Base-by-base conservation (phyloP, 2,888 invertebrate species). In the Fragum fragum region DNA sequence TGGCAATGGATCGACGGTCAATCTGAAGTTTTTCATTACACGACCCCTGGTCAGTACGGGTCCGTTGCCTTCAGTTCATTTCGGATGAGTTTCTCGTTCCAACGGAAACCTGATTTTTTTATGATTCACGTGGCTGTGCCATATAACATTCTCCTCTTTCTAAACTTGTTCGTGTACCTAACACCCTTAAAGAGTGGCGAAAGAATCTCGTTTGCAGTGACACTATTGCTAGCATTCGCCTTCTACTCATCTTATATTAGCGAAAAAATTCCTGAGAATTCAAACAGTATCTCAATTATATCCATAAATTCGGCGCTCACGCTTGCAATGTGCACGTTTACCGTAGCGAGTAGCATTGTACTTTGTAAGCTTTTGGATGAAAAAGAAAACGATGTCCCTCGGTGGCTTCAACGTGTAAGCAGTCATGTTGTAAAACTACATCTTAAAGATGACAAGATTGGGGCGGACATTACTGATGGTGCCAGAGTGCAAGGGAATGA, bases 111-210 rank as follows among this genome's bases (percentile, higher is more conserved):
- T 7, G 61, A 61, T 28, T 61, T 61, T 21, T 0, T 61, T 7
- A 18, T 61, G 14, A 16, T 61, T n/a, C 61, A 61, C 14, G 16
- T 61, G 32, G 29, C 9, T n/a, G 18, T 61, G 16, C 61, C 61
- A 1, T 61, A 61, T 21, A 29, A 9, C 9, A 29, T 61, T 29
- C 18, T 61, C 18, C n/a, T 32, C 16, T 5, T 61, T 18, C n/a
- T 61, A 1, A 61, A 61, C n/a, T 11, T 61, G 14, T 61, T 61
- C n/a, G 29, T 29, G 14, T 61, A 32, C 36, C n/a, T 61, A 7
- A 61, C 61, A 16, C 61, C 61, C 6, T 9, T 61, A 14, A 29
- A 28, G n/a, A 32, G 61, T n/a, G 61, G 61, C 36, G 61, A 61
- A 32, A 28, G 61, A 14, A 61, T 61, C 14, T 61, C 61, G 16